Evolutionary conservation across 2,113 vertebrate species (phyloP).

Genomic region (Columbina picui): DNA sequence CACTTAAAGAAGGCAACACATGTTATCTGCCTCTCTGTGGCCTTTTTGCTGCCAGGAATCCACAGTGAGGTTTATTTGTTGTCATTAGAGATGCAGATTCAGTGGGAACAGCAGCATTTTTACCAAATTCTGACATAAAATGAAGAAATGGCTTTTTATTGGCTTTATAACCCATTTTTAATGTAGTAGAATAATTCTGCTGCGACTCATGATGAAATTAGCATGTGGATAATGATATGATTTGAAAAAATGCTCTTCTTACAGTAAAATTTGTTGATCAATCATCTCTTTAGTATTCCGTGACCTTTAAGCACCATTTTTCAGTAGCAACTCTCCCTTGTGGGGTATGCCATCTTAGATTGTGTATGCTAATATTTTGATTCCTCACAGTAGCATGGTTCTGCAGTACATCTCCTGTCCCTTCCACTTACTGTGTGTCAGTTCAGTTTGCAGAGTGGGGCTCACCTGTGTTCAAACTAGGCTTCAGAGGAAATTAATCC

Average conservation of each 20-base stretch:
- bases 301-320: neutral
- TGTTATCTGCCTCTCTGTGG: neutral
- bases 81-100: neutral
- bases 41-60: neutral
- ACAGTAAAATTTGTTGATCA: neutral
- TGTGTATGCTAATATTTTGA: neutral
- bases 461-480: neutral
- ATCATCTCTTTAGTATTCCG: neutral
- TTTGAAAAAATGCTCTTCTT: neutral
- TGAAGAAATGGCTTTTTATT: neutral
- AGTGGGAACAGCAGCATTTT: neutral
- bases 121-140: neutral
- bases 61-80: neutral
- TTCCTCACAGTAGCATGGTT: neutral
- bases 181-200: neutral
- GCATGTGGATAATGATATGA: neutral
- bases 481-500: neutral
- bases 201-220: neutral
- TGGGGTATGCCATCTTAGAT: neutral
- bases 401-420: accelerated
- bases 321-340: neutral
- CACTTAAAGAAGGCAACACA: neutral
- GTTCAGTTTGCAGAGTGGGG: neutral
- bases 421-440: neutral
- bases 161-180: neutral